Evolutionary conservation across 2,113 vertebrate species (phyloP).

Genomic region (Ptyas mucosa): DNA sequence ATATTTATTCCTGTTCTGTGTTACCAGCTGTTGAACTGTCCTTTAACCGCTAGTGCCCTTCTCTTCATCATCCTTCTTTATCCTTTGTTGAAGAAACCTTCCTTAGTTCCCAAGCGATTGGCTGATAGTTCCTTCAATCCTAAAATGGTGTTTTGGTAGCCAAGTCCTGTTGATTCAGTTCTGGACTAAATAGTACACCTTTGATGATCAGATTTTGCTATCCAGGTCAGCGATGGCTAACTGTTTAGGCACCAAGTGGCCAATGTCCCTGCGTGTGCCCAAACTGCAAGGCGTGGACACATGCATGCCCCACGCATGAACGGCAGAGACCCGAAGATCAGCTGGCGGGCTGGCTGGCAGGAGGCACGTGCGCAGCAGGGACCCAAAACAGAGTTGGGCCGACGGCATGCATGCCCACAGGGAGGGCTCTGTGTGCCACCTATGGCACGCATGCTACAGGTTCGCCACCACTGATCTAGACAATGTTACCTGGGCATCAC

Average conservation of each 20-base stretch:
- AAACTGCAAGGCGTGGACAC: no score
- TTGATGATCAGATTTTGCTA: not conserved
- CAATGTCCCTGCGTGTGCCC: no score
- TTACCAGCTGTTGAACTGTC: not conserved
- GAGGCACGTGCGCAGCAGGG: no score
- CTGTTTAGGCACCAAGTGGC: no score
- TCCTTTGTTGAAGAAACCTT: not conserved
- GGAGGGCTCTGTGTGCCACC: no score
- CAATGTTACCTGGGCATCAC: not conserved
- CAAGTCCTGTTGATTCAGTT: not conserved
- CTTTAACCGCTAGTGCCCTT: not conserved
- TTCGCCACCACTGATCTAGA: not conserved
- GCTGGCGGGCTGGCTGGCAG: no score
- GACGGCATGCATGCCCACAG: no score
- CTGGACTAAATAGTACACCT: not conserved
- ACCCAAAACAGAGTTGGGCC: no score
- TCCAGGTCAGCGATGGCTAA: not conserved
- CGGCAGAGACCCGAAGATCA: no score
- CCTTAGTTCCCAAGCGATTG: not conserved
- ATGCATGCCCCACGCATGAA: no score
- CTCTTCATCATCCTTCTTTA: no score
- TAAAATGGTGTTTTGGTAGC: not conserved
- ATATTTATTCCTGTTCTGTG: not conserved
- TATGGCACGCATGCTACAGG: no score
- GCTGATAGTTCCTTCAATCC: not conserved